Percentiles rank a stretch among this genome's conserved stretches.
phyloP scores from a whole-genome alignment of 1,140 invertebrate genomes.

The Apis florea region DNA sequence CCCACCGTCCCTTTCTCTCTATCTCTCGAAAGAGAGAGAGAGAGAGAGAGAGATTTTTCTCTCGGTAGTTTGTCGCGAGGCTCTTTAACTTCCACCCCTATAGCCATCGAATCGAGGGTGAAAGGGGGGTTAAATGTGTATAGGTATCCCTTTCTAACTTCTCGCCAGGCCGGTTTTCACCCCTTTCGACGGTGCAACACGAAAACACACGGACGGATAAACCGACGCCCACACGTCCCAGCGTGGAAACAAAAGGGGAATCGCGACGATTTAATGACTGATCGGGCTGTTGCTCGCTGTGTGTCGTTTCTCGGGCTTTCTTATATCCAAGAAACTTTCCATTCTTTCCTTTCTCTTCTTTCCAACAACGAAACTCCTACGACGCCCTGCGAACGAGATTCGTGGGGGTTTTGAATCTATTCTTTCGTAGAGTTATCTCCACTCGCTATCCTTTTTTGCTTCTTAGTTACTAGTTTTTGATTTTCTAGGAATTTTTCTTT shows the following conservation, averaged over 20 bases:
- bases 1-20: conserved; percentile 10
- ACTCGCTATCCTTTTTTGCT: no score
- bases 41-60: no score
- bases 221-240: conserved; percentile 37
- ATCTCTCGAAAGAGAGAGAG: no score
- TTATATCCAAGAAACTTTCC: background rate
- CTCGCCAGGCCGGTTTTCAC: conserved; percentile 35
- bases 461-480: no score
- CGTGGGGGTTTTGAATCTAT: no score
- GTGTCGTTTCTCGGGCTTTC: conserved; percentile 49
- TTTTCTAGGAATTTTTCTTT: no score
- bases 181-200: conserved; percentile 49
- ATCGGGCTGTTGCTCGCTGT: conserved; percentile 73
- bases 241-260: conserved; percentile 70
- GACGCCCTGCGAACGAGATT: no score
- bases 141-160: conserved; percentile 14
- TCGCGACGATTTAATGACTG: conserved; percentile 77
- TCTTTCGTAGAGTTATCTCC: no score
- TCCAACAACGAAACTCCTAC: no score
- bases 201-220: conserved; percentile 60
- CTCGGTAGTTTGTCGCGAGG: conserved; percentile 37
- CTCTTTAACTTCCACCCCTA: conserved; percentile 39
- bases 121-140: conserved; percentile 24
- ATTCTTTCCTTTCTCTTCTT: background rate
- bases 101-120: conserved; percentile 43